Evolutionary conservation across 2,113 vertebrate species (phyloP).

Genomic region (Eulemur macaco): DNA sequence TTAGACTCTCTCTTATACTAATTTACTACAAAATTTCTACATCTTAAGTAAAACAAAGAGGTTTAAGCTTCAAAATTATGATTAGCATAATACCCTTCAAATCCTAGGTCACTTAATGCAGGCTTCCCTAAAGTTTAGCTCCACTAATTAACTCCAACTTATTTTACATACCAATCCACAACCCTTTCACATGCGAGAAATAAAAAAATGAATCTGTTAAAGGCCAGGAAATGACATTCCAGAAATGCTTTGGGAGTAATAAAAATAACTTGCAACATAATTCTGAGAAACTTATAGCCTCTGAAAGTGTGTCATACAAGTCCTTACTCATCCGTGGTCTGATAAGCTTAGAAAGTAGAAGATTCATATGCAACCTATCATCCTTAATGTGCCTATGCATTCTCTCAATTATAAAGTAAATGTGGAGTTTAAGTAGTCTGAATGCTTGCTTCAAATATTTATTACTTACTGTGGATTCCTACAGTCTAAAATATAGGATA

Average conservation of each 20-base stretch:
- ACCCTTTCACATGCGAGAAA: slow-evolving; percentile 35
- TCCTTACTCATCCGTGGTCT: not conserved
- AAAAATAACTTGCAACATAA: slow-evolving; percentile 19
- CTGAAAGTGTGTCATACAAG: not conserved
- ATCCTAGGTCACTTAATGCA: not conserved
- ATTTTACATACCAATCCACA: slow-evolving; percentile 62
- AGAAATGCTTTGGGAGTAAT: slow-evolving; percentile 59
- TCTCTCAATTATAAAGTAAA: not conserved
- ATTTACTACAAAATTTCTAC: slow-evolving; percentile 5
- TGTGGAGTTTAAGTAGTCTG: not conserved
- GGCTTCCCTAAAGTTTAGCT: slow-evolving; percentile 50
- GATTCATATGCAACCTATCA: not conserved
- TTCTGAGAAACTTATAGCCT: not conserved
- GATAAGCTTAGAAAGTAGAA: not conserved
- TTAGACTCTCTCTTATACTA: not conserved
- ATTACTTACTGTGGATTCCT: not conserved
- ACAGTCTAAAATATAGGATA: not conserved
- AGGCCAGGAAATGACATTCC: slow-evolving; percentile 48
- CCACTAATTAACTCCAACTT: slow-evolving; percentile 52
- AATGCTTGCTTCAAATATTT: slow-evolving; percentile 15
- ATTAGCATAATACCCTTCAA: slow-evolving; percentile 61
- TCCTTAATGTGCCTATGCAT: not conserved
- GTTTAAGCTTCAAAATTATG: not conserved
- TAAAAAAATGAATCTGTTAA: slow-evolving; percentile 64
- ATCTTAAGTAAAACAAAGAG: slow-evolving; percentile 10